These are phyloP conservation scores for Leptura quadrifasciata DNA, from an alignment of 2,888 invertebrate species.

Conservation along the genomic window DNA sequence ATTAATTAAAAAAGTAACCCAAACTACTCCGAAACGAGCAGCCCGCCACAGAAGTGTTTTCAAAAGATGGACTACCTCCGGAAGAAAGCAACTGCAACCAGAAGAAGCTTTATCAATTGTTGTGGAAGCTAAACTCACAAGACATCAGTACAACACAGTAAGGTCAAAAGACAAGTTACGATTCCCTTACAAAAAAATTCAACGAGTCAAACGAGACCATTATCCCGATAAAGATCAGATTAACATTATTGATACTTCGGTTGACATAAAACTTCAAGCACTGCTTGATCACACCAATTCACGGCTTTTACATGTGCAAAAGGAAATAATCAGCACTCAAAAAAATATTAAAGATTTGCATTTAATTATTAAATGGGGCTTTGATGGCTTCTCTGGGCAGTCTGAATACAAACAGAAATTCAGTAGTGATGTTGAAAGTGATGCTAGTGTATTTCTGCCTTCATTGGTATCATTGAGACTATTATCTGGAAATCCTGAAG, in stretches of 20 bases:
- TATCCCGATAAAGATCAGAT: neutral
- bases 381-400: slow-evolving; percentile 20
- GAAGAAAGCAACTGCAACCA: neutral
- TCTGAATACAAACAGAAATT: slow-evolving; percentile 15
- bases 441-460: neutral
- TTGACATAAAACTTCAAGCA: slow-evolving; percentile 35
- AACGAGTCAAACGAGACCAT: slow-evolving; percentile 1
- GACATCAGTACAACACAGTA: neutral
- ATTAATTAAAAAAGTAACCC: slow-evolving; percentile 9
- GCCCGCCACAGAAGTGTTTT: neutral
- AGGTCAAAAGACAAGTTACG: neutral
- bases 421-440: neutral
- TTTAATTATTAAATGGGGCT: slow-evolving; percentile 17
- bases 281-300: slow-evolving; percentile 33
- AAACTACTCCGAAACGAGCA: neutral
- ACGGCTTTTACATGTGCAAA: slow-evolving; percentile 2
- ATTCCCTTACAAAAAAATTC: slow-evolving; percentile 8
- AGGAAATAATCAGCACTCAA: slow-evolving; percentile 6
- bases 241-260: slow-evolving; percentile 21
- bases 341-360: neutral
- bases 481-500: neutral
- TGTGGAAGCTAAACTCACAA: neutral
- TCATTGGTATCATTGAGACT: slow-evolving; percentile 6
- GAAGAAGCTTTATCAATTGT: neutral
- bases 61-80: neutral